Evolutionary conservation across 2,797 vertebrate species (phyloP).

Genomic region (Harpagifer antarcticus): DNA sequence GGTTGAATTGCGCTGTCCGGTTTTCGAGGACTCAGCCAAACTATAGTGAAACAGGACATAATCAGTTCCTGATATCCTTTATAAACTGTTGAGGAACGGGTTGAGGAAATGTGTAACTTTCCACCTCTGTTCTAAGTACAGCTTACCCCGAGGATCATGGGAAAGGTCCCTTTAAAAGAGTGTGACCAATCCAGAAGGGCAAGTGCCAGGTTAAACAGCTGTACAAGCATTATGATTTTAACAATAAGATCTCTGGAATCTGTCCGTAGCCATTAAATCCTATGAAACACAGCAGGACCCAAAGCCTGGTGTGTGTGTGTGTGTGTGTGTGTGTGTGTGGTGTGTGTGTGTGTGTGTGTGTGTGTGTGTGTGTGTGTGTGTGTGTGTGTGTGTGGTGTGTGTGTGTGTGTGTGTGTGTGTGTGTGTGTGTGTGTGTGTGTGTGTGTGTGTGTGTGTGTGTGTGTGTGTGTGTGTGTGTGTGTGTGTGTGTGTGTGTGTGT

Average conservation of each 20-base stretch:
- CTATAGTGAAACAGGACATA: too few relatives aligned
- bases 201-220: constrained; percentile 69
- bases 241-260: constrained; percentile 68
- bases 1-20: too few relatives aligned
- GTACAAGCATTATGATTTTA: constrained; percentile 70
- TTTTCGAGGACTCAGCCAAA: too few relatives aligned
- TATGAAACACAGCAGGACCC: constrained; percentile 48
- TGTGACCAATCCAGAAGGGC: constrained; percentile 66
- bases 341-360: too few relatives aligned
- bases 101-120: constrained; percentile 18
- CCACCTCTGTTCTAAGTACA: constrained; percentile 29
- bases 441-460: not conserved
- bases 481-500: not conserved
- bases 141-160: constrained; percentile 61
- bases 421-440: constrained; percentile 12
- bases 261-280: constrained; percentile 49
- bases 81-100: too few relatives aligned
- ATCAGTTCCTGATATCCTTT: too few relatives aligned
- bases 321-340: constrained; percentile 18
- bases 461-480: not conserved
- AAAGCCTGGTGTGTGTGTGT: constrained; percentile 29
- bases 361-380: too few relatives aligned
- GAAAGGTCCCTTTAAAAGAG: constrained; percentile 65
- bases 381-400: too few relatives aligned
- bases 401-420: not conserved